A percentile compares a stretch with the other conserved stretches of the same genome.
phyloP scores from a whole-genome alignment of 2,888 invertebrate genomes.

The Mesorhabditis sp. region DNA sequence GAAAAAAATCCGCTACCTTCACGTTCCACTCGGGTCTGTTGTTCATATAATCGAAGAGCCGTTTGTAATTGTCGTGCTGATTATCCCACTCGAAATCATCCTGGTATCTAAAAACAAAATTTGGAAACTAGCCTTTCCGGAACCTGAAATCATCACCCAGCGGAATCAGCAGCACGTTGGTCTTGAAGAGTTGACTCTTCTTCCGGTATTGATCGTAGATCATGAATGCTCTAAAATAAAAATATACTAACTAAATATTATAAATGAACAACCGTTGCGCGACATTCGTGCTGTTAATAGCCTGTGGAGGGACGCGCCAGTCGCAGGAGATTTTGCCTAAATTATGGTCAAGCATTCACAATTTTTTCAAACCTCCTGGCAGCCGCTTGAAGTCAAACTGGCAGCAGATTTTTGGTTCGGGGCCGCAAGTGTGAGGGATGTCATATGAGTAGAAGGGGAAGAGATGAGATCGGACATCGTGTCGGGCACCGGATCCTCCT shows the following conservation, averaged over 20 bases:
- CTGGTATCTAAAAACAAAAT: conserved; percentile 28
- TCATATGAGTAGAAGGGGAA: conserved; percentile 99
- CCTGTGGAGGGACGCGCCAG: conserved; percentile 80
- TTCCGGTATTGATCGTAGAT: conserved; percentile 89
- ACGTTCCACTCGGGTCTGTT: conserved; percentile 70
- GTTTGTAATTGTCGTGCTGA: conserved; percentile 82
- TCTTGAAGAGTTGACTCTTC: conserved; percentile 81
- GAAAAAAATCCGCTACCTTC: conserved; percentile 65
- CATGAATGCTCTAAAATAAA: conserved; percentile 69
- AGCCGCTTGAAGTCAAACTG: conserved; percentile 86
- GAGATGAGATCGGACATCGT: conserved; percentile 89
- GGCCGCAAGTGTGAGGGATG: conserved; percentile 92
- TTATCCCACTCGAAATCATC: conserved; percentile 77
- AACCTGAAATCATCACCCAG: conserved; percentile 85
- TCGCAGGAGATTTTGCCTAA: conserved; percentile 69
- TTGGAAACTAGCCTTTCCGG: too few species aligned
- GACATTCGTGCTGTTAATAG: conserved; percentile 79
- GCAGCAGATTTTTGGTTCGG: conserved; percentile 73
- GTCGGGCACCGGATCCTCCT: conserved; percentile 64
- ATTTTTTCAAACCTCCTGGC: conserved; percentile 16
- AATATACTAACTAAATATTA: neutral
- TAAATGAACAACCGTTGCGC: conserved; percentile 69
- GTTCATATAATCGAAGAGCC: conserved; percentile 83
- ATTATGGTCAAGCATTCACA: too few species aligned
- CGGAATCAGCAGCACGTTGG: conserved; percentile 69